Evolutionary conservation across 2,888 invertebrate species (phyloP), one percentile per base, ranked within the genome.

Genomic region (Ophioninae sp.): DNA sequence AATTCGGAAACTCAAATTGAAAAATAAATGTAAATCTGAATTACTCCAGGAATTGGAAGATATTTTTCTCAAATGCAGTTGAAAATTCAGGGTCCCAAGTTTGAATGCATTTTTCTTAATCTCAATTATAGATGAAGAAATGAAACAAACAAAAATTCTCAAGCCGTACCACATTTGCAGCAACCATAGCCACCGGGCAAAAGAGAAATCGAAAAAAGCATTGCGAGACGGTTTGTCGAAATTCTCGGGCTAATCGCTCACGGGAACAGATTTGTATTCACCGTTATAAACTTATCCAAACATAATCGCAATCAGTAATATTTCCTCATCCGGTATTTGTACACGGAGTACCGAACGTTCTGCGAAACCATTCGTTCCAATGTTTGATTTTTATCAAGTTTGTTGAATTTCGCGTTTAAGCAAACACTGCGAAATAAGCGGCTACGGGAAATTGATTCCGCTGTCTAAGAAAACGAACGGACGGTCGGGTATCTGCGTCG

Each of bases 401-500:
- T 5, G 17, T 51, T 51, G 17, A 10, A 13, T 51, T 75, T n/a
- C 39, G n/a, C 20, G 41, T 23, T 8, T 41, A 44, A 22, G 61
- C n/a, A 23, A 41, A 61, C 17, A 23, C 44, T 59, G 59, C 72
- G n/a, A 20, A 51, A 51, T 17, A 51, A 8, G 41, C 6, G 61
- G 22, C 20, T 59, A 7, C 44, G 41, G 13, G 6, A 51, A 58
- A 58, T 23, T 8, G n/a, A 17, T 63, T 77, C 44, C 37, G 22
- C 10, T 37, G n/a, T 3, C 23, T 17, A 56, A 59, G 51, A 76
- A 71, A 75, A 37, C 56, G 44, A n/a, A 30, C 51, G 6, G 6
- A 69, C 23, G 61, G 44, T 72, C 65, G 30, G 58, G 30, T 10
- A 65, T 77, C 69, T 73, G 69, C 80, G 77, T 79, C 77, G 68